Evolutionary conservation across 2,113 vertebrate species (phyloP).

Genomic region (Cyrtonyx montezumae): DNA sequence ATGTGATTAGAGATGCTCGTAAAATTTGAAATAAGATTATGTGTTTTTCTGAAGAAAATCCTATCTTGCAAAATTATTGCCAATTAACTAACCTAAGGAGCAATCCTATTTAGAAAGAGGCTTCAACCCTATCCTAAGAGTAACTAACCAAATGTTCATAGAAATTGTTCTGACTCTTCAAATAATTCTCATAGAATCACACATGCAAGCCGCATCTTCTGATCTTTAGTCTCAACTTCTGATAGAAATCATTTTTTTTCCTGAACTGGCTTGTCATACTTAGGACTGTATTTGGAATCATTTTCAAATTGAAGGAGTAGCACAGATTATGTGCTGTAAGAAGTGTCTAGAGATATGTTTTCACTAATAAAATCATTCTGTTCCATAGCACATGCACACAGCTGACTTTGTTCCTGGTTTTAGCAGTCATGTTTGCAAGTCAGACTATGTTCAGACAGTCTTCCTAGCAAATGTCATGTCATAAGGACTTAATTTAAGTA

Average conservation of each 20-base stretch:
- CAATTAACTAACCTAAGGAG: background rate
- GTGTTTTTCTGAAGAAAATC: background rate
- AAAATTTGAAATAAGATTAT: background rate
- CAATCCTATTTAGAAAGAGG: background rate
- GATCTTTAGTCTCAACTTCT: background rate
- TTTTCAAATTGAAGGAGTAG: background rate
- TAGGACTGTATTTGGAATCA: background rate
- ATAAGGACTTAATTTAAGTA: too few relatives aligned
- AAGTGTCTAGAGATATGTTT: background rate
- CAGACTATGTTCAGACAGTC: background rate
- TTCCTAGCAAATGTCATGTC: background rate
- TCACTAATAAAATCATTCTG: background rate
- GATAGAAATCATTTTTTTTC: background rate
- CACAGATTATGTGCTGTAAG: background rate
- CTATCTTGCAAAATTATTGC: background rate
- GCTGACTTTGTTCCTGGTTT: background rate
- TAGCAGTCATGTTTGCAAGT: background rate
- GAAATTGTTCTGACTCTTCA: background rate
- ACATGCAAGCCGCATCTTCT: background rate
- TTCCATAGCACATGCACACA: background rate
- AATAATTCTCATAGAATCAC: background rate
- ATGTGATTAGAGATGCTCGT: background rate
- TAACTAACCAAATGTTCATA: background rate
- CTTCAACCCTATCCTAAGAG: background rate
- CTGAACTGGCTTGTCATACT: background rate